Percentiles rank a stretch among this genome's conserved stretches.
These are phyloP conservation scores for Aphelenchoides avenae DNA, from an alignment of 1,140 invertebrate species.

Conservation along the genomic window DNA sequence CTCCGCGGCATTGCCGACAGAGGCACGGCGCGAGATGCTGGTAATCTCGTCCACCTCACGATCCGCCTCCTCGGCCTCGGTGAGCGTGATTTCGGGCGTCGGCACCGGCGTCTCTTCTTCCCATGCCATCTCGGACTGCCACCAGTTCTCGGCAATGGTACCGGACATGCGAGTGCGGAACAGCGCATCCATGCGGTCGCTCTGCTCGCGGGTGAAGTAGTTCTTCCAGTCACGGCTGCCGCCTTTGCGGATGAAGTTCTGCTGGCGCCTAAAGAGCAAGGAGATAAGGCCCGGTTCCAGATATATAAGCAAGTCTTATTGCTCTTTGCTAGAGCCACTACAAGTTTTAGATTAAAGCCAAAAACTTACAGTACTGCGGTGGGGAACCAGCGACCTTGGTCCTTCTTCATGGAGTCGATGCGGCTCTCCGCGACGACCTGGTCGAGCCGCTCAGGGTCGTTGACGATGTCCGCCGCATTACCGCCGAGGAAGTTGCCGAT, in stretches of 20 bases:
- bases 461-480: conserved; percentile 39
- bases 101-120: conserved; percentile 19
- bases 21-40: no score
- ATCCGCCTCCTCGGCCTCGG: no score
- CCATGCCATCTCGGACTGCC: conserved; percentile 44
- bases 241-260: conserved; percentile 60
- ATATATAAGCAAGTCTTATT: not conserved
- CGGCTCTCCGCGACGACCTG: conserved; percentile 44
- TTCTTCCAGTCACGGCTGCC: conserved; percentile 62
- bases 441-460: conserved; percentile 27
- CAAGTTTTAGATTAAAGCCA: conserved; percentile 1
- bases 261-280: not conserved
- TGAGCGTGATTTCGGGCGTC: no score
- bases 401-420: conserved; percentile 55
- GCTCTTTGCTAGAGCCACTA: not conserved
- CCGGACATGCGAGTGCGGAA: conserved; percentile 35
- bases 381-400: conserved; percentile 56
- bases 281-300: no score
- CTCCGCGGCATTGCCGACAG: no score
- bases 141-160: conserved; percentile 50
- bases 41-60: no score
- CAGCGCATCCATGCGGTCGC: conserved; percentile 52
- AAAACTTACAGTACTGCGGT: conserved; percentile 49
- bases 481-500: conserved; percentile 57
- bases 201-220: conserved; percentile 60